Base-by-base conservation (phyloP, 1,140 invertebrate species). In the Nasonia vitripennis region DNA sequence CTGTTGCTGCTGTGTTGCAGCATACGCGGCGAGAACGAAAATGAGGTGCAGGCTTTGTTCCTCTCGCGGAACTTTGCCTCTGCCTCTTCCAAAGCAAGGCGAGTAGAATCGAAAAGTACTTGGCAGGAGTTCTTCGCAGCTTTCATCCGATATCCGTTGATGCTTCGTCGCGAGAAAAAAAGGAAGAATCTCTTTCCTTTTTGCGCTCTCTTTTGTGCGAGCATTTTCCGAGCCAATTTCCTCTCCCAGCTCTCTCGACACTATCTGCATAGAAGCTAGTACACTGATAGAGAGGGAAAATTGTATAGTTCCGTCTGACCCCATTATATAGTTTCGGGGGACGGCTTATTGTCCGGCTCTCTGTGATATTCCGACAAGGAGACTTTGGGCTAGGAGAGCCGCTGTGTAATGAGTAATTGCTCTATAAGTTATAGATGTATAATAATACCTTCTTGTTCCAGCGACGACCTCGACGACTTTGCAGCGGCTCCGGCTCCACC, bases 391-490 rank as follows among this genome's bases (percentile, higher is more conserved):
- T 5, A 37, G 4, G 27, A 27, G 27, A 1, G 27, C 27, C 5
- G 34, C 2, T 37, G 34, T 37, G 4, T 45, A 45, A 45, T 45
- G 41, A 10, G 41, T 45, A 45, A 45, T 45, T 20, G 55, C 2
- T 20, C 1, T 20, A 1, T 20, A 62, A 1, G 20, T 62, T 62
- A 62, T 62, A 20, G 11, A n/a, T n/a, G 14, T 92, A 41, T 6
- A 27, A 45, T 45, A 9, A 45, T 93, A 96, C 94, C 96, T 96
- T 92, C 96, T 96, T 68, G 96, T 96, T 75, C 97, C 97, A 77
- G 96, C 95, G 45, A 96, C 96, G 45, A 96, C 96, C 93, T 98
- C 97, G 34, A 97, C 96, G 83, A 98, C 96, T 93, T 97, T 97
- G 93, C 97, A 98, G 17, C 96, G 94, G 87, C 95, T 96, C 71